These are phyloP conservation scores for Megaptera novaeangliae DNA, from an alignment of 2,113 vertebrate genomes.

Conservation along the genomic window DNA sequence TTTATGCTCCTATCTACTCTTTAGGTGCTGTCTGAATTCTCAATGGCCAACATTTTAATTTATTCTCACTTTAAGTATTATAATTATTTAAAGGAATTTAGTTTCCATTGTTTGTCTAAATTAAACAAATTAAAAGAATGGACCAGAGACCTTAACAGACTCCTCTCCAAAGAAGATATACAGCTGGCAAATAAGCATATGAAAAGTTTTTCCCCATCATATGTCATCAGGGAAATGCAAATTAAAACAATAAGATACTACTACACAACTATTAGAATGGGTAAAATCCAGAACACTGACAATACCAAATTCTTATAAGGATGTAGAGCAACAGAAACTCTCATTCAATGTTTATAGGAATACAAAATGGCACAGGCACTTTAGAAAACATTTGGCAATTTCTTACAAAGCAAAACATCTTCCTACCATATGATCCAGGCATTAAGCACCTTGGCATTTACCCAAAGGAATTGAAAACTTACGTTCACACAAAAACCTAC, in stretches of 20 bases:
- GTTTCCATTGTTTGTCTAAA: background rate
- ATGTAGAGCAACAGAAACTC: background rate
- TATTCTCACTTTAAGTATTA: background rate
- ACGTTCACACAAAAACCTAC: background rate
- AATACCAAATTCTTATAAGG: background rate
- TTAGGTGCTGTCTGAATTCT: background rate
- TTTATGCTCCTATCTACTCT: background rate
- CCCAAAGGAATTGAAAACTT: background rate
- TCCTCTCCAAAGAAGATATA: background rate
- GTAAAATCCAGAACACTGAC: background rate
- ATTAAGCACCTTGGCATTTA: background rate
- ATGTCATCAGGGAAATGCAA: background rate
- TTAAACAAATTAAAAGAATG: background rate
- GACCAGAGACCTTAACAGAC: background rate
- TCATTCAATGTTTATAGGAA: background rate
- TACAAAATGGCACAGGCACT: background rate
- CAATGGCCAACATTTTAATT: background rate
- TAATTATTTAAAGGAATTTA: background rate
- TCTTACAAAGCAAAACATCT: background rate
- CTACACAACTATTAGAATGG: background rate
- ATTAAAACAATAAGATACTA: background rate
- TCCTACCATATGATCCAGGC: no score
- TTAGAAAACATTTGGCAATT: background rate
- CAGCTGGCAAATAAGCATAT: background rate
- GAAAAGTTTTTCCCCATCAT: background rate